These are phyloP conservation scores for Eupristina koningsbergeri DNA, from an alignment of 1,140 invertebrate genomes.

Conservation along the genomic window DNA sequence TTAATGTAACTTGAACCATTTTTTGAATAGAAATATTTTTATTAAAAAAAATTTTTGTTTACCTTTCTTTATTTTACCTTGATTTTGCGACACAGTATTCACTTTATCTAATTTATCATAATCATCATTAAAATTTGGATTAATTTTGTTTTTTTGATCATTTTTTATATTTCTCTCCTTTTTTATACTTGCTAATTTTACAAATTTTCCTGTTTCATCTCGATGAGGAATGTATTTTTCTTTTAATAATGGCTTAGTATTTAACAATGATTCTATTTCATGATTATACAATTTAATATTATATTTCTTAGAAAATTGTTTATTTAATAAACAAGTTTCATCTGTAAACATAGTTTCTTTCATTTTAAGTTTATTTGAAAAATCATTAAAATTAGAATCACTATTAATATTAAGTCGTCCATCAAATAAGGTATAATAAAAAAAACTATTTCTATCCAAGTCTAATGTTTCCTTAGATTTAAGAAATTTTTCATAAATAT, in stretches of 20 bases:
- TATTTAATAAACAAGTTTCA: constrained; percentile 16
- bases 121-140: neutral
- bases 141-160: neutral
- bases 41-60: constrained; percentile 33
- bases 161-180: neutral
- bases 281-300: constrained; percentile 52
- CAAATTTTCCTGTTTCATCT: constrained; percentile 43
- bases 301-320: constrained; percentile 54
- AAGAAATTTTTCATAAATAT: constrained; percentile 2
- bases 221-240: constrained; percentile 15
- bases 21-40: neutral
- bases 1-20: neutral
- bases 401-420: constrained; percentile 59
- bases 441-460: constrained; percentile 58
- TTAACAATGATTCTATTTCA: constrained; percentile 50
- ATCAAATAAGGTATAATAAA: constrained; percentile 56
- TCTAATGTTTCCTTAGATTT: neutral
- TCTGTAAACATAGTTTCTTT: neutral
- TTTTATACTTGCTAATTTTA: neutral
- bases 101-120: neutral
- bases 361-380: constrained; percentile 9
- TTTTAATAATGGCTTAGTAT: constrained; percentile 21
- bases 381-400: constrained; percentile 33
- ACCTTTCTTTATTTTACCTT: neutral
- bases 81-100: constrained; percentile 14